Conservation (phyloP, 2,113 vertebrate genomes). For the Ceuthmochares aereus region DNA sequence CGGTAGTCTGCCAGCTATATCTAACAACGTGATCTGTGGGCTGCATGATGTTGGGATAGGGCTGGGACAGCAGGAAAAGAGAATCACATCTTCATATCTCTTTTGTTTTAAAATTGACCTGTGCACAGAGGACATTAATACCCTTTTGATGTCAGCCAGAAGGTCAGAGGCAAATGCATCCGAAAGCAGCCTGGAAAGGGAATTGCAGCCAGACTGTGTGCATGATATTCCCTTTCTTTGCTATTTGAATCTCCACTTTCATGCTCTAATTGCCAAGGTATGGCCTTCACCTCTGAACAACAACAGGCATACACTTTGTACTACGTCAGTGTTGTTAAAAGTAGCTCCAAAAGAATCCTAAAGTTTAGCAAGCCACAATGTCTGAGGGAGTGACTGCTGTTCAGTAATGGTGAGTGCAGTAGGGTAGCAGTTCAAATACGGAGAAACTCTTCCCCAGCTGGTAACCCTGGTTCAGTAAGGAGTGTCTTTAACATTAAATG, state of each 20-base stretch:
- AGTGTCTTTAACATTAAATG: not conserved
- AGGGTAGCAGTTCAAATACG: not conserved
- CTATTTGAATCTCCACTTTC: not conserved
- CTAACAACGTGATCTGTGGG: not conserved
- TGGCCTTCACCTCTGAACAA: not conserved
- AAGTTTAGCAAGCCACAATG: not conserved
- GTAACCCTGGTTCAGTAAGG: not conserved
- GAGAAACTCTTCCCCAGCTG: not conserved
- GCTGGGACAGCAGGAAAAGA: not conserved
- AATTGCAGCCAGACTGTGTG: not conserved
- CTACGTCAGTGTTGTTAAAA: not conserved
- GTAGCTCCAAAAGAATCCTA: not conserved
- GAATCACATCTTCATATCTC: not conserved
- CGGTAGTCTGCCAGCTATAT: not conserved
- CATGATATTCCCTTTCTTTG: not conserved
- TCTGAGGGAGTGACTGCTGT: not conserved
- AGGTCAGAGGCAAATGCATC: not conserved
- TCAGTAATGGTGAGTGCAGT: not conserved
- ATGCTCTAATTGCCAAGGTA: not conserved
- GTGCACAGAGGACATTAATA: not conserved
- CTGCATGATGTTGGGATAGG: not conserved
- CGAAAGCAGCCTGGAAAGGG: not conserved
- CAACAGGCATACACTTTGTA: not conserved
- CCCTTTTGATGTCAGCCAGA: not conserved
- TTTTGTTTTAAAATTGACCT: not conserved